A percentile compares a stretch with the other conserved stretches of the same genome.
phyloP scores from a whole-genome alignment of 2,888 invertebrate species.

The Agrotis puta region DNA sequence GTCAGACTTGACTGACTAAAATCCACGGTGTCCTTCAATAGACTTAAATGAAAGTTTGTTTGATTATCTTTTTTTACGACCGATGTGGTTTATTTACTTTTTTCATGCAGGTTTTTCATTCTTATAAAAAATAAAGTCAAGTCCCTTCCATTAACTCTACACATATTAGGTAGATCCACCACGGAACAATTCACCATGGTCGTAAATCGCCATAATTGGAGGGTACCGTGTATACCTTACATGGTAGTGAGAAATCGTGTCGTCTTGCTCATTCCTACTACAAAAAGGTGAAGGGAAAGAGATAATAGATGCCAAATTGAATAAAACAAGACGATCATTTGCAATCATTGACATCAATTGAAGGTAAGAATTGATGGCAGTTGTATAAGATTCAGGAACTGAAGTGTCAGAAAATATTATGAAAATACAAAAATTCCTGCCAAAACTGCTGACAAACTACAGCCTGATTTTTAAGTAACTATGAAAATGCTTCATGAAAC shows the following conservation, averaged over 20 bases:
- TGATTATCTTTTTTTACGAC: too few species aligned
- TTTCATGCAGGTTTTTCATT: not conserved
- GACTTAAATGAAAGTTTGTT: too few species aligned
- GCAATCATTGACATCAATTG: slow-evolving; percentile 63
- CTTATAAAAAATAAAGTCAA: not conserved
- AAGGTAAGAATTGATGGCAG: slow-evolving; percentile 47
- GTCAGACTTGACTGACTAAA: too few species aligned
- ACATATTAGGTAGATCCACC: slow-evolving; percentile 37
- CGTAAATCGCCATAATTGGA: slow-evolving; percentile 83
- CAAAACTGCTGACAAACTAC: too few species aligned
- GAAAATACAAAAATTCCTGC: too few species aligned
- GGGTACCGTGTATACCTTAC: slow-evolving; percentile 67
- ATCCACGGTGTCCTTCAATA: too few species aligned
- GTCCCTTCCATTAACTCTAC: slow-evolving; percentile 50
- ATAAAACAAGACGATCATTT: slow-evolving; percentile 62
- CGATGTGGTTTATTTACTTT: too few species aligned
- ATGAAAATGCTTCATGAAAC: too few species aligned
- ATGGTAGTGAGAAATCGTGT: slow-evolving; percentile 30
- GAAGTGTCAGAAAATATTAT: slow-evolving; percentile 20
- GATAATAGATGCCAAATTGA: slow-evolving; percentile 20
- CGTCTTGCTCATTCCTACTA: slow-evolving; percentile 43
- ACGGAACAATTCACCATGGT: slow-evolving; percentile 71
- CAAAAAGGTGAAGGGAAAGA: slow-evolving; percentile 6
- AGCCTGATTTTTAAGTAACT: too few species aligned
- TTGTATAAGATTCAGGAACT: slow-evolving; percentile 33